Evolutionary conservation across 2,888 invertebrate genomes (phyloP), one percentile per base, ranked within the genome.

Genomic region (Lochmaea capreae): DNA sequence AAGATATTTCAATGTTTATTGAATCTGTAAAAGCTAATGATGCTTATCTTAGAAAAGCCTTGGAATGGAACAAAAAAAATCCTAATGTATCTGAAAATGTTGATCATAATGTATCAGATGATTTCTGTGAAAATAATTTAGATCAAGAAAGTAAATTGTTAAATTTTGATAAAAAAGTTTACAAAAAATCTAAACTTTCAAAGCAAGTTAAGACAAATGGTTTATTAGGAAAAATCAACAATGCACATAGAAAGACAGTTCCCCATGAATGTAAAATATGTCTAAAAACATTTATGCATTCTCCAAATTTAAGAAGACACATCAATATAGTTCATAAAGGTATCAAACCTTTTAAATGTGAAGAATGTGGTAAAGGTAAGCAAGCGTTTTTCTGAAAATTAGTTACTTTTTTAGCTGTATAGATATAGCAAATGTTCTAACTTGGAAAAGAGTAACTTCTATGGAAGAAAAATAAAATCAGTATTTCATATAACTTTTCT

Each of bases 261-360:
- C 75, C 74, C 16, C 73, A 76, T 61, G 73, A 77, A 63, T 78
- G 78, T 71, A 76, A 77, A 68, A 65, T 75, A 11, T 78, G 78
- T 70, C 58, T 43, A 8, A 78, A 76, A 63, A 77, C 74, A 63
- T 78, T 78, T 65, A 70, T 71, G n/a, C 72, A 73, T 68, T 46
- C 73, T 12, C 69, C 74, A 10, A 79, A 77, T 71, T 65, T 77
- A 39, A 75, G 72, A 68, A 73, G 79, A 61, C 79, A 79, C 65
- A 75, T 71, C 18, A 75, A 75, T 61, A 74, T 76, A 59, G 73
- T 78, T 22, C 81, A 81, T 68, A 76, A 78, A 62, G 79, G 80
- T n/a, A 43, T 80, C 9, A 81, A 81, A 71, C 79, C 81, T 46
- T 81, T 79, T 65, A 79, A 77, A 72, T 81, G 81, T 76, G 81